Evolutionary conservation across 2,113 vertebrate species (phyloP).

Genomic region (Arvicanthis niloticus): DNA sequence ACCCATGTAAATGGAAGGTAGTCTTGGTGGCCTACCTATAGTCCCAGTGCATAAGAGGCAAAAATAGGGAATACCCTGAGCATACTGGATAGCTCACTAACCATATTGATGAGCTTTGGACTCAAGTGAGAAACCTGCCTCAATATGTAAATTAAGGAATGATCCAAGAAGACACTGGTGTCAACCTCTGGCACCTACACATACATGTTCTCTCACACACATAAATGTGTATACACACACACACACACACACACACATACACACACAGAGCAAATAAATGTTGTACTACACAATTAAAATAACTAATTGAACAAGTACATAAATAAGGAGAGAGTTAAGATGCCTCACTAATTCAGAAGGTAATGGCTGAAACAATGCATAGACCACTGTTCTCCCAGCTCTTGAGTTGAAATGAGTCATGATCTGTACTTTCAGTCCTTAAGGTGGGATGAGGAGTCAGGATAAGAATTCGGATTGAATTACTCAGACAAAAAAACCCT

Average conservation of each 20-base stretch:
- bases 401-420: not conserved
- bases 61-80: too few species aligned
- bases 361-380: not conserved
- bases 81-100: too few species aligned
- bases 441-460: not conserved
- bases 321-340: constrained; percentile 2
- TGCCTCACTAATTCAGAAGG: not conserved
- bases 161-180: not conserved
- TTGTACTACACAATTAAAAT: not conserved
- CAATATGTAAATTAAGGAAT: too few species aligned
- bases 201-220: not conserved
- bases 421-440: not conserved
- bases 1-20: too few species aligned
- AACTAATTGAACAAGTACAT: not conserved
- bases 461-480: constrained; percentile 11
- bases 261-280: too few species aligned
- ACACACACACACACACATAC: too few species aligned
- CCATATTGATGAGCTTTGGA: too few species aligned
- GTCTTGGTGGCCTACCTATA: too few species aligned
- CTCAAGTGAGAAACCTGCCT: too few species aligned
- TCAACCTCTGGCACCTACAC: not conserved
- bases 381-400: accelerated
- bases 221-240: not conserved
- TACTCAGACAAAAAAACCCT: constrained; percentile 37
- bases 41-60: too few species aligned